These are phyloP conservation scores for Stenolophus ochropezus DNA, from an alignment of 2,888 invertebrate genomes.

Conservation along the genomic window DNA sequence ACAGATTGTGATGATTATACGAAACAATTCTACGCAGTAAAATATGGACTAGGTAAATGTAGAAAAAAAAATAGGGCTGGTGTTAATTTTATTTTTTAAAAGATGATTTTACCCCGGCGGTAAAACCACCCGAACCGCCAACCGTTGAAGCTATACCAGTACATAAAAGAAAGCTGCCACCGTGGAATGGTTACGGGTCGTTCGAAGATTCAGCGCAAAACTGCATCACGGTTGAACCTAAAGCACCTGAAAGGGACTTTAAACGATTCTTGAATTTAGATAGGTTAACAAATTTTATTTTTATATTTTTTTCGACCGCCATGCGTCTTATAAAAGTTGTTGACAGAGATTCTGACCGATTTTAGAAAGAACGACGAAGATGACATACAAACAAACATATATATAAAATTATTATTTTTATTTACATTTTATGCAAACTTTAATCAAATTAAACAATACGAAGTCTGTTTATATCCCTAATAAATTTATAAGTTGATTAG, in stretches of 20 bases:
- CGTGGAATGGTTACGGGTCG: slow-evolving; percentile 93
- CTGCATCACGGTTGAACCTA: slow-evolving; percentile 87
- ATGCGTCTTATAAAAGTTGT: too few relatives aligned
- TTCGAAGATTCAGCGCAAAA: slow-evolving; percentile 93
- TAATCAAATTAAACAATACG: too few relatives aligned
- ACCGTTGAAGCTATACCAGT: slow-evolving; percentile 68
- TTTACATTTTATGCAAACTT: too few relatives aligned
- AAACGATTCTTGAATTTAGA: slow-evolving; percentile 88
- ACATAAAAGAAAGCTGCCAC: slow-evolving; percentile 79
- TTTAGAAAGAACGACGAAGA: too few relatives aligned
- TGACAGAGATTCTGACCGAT: too few relatives aligned
- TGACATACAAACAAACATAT: too few relatives aligned
- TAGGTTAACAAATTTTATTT: slow-evolving; percentile 72
- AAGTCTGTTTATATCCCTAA: too few relatives aligned
- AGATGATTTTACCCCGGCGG: slow-evolving; percentile 80
- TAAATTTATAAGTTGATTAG: too few relatives aligned
- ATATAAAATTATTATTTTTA: too few relatives aligned
- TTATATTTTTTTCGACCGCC: too few relatives aligned
- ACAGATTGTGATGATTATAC: slow-evolving; percentile 92
- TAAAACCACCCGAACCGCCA: slow-evolving; percentile 72
- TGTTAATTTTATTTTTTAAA: slow-evolving; percentile 65
- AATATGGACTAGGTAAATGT: slow-evolving; percentile 77
- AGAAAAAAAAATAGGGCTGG: background rate
- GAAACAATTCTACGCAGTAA: slow-evolving; percentile 86
- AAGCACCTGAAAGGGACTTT: slow-evolving; percentile 85